Conservation (phyloP, 2,888 invertebrate genomes). For the Hydrotaea diabolus region DNA sequence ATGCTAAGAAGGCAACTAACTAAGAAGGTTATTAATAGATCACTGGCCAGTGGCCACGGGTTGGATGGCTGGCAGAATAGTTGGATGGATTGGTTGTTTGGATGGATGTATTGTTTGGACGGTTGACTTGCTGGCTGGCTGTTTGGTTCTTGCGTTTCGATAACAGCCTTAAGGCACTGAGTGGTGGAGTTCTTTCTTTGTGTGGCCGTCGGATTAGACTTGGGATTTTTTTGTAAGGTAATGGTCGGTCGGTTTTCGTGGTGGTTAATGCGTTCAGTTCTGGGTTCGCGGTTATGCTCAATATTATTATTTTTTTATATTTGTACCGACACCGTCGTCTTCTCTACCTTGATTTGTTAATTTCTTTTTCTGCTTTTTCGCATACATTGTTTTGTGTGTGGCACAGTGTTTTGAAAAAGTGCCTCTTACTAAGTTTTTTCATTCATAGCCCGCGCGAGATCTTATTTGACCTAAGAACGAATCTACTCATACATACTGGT, state of each 20-base stretch:
- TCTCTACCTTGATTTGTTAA: slow-evolving; percentile 2
- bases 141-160: slow-evolving; percentile 26
- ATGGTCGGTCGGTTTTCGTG: neutral
- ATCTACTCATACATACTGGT: too few relatives aligned
- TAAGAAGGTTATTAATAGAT: slow-evolving; percentile 28
- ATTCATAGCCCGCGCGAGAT: too few relatives aligned
- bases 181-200: neutral
- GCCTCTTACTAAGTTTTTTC: too few relatives aligned
- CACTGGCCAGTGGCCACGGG: neutral
- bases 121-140: neutral
- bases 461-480: too few relatives aligned
- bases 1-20: neutral
- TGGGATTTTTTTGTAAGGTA: slow-evolving; percentile 12
- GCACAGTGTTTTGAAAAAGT: slow-evolving; percentile 10
- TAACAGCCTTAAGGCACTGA: slow-evolving; percentile 34
- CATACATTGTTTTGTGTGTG: slow-evolving; percentile 23
- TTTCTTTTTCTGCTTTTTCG: slow-evolving; percentile 24
- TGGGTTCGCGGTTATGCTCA: slow-evolving; percentile 33
- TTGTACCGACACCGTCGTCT: neutral
- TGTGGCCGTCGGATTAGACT: slow-evolving; percentile 1
- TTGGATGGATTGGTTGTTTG: neutral
- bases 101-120: slow-evolving; percentile 4
- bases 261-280: slow-evolving; percentile 49
- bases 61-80: neutral
- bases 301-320: neutral